Percentiles rank a stretch among this genome's conserved stretches.
phyloP scores from a whole-genome alignment of 2,888 invertebrate genomes.

The Petrolisthes cinctipes region DNA sequence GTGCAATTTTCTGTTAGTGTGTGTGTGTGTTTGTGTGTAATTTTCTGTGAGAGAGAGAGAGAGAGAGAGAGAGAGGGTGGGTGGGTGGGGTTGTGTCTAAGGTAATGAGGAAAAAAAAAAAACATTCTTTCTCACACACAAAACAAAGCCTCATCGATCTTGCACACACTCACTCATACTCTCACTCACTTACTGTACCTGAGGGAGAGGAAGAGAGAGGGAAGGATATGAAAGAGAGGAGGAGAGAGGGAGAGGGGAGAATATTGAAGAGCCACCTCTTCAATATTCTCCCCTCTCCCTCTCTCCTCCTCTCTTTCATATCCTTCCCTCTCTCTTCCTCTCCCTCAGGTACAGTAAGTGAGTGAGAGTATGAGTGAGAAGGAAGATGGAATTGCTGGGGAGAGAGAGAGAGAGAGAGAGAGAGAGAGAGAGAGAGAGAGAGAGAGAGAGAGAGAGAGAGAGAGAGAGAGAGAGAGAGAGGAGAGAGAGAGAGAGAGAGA shows the following conservation, averaged over 20 bases:
- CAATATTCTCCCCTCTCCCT: neutral
- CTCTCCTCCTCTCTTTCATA: neutral
- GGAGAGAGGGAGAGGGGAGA: neutral
- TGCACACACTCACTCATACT: neutral
- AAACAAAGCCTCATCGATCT: neutral
- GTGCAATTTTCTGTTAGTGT: no score
- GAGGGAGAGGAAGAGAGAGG: constrained; percentile 32
- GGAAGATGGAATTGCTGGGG: neutral
- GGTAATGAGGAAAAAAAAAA: neutral
- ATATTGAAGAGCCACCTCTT: neutral
- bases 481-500: no score
- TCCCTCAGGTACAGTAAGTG: constrained; percentile 2
- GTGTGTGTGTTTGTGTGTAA: no score
- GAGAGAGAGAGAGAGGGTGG: neutral
- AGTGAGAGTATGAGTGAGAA: neutral
- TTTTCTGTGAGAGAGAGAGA: neutral
- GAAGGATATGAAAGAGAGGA: constrained; percentile 8
- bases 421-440: no score
- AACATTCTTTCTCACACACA: neutral
- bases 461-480: no score
- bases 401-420: neutral
- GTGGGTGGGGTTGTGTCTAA: neutral
- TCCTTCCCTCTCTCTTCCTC: constrained; percentile 32
- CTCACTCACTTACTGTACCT: neutral
- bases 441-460: no score